Evolutionary conservation across 2,888 invertebrate genomes (phyloP).

Genomic region (Deilephila porcellus): DNA sequence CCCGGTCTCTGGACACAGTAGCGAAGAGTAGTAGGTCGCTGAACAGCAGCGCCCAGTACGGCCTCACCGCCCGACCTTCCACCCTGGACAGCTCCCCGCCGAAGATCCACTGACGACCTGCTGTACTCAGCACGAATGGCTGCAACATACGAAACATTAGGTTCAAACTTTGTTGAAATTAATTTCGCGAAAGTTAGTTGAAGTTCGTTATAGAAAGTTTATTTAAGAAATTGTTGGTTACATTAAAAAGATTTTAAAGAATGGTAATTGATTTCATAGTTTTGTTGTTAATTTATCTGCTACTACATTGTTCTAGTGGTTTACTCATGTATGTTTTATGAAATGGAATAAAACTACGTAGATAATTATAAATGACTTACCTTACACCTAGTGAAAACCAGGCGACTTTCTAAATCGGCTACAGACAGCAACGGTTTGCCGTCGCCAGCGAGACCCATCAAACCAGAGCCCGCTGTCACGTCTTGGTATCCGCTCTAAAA

Average conservation of each 20-base stretch:
- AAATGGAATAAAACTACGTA: too few species aligned
- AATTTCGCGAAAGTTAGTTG: too few species aligned
- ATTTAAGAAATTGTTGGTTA: too few species aligned
- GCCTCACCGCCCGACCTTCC: conserved; percentile 91
- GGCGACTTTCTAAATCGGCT: conserved; percentile 93
- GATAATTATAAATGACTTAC: conserved; percentile 60
- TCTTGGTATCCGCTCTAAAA: conserved; percentile 89
- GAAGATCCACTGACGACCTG: conserved; percentile 95
- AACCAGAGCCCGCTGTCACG: conserved; percentile 92
- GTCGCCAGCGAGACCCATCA: conserved; percentile 94
- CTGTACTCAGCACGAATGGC: conserved; percentile 93
- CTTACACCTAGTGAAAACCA: conserved; percentile 96
- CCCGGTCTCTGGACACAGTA: conserved; percentile 93
- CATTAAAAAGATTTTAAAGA: too few species aligned
- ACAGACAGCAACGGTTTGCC: conserved; percentile 92
- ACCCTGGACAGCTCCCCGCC: conserved; percentile 93
- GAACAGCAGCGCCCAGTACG: conserved; percentile 94
- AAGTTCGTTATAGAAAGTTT: too few species aligned
- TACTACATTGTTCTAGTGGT: too few species aligned
- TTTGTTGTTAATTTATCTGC: too few species aligned
- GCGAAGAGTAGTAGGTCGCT: conserved; percentile 94
- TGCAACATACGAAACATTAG: conserved; percentile 49
- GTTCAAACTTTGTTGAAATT: background rate
- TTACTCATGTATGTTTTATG: too few species aligned
- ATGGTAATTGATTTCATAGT: too few species aligned